Evolutionary conservation across 2,113 vertebrate genomes (phyloP), one percentile per base, ranked within the genome.

Genomic region (Platanista minor): DNA sequence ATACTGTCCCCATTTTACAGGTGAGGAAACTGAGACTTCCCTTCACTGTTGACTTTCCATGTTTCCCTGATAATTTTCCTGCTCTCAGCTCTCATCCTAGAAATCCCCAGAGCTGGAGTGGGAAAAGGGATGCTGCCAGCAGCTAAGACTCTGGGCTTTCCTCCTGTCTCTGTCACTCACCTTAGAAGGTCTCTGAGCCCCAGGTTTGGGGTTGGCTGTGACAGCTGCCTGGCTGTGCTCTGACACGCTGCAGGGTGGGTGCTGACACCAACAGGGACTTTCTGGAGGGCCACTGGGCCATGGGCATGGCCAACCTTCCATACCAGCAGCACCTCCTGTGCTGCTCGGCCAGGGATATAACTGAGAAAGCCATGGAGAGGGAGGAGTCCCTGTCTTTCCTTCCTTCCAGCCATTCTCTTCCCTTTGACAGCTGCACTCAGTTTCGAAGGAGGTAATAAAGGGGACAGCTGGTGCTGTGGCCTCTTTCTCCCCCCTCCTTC

Each of bases 351-450:
- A 46, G 57, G 67, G 46, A 13, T 46, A 62, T 69, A 31, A 54
- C 3, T 7, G 2, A 41, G 21, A 52, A 36, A 90, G 41, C 41
- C n/a, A 0, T 0, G 5, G 36, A 29, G 41, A 8, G 21, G 12
- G 72, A 52, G 31, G 61, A 12, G 43, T 10, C 49, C n/a, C 36
- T 59, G 10, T 14, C 20, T 36, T 71, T 54, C 11, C 9, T 83
- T 46, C 6, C 12, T 64, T 52, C 46, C 33, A 7, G n/a, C 43
- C 25, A 36, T 43, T 61, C 41, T 36, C 43, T 27, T 36, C 52
- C 36, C 29, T 82, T 27, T 36, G 57, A 62, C 90, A 31, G 67
- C 29, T 33, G 31, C 23, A 6, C 49, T 36, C 0, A 1, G 20
- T 33, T 64, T n/a, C 29, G 0, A 27, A 17, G 62, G 18, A 52